Evolutionary conservation across 2,113 vertebrate genomes (phyloP), one percentile per base, ranked within the genome.

Genomic region (Chaetops frenatus): DNA sequence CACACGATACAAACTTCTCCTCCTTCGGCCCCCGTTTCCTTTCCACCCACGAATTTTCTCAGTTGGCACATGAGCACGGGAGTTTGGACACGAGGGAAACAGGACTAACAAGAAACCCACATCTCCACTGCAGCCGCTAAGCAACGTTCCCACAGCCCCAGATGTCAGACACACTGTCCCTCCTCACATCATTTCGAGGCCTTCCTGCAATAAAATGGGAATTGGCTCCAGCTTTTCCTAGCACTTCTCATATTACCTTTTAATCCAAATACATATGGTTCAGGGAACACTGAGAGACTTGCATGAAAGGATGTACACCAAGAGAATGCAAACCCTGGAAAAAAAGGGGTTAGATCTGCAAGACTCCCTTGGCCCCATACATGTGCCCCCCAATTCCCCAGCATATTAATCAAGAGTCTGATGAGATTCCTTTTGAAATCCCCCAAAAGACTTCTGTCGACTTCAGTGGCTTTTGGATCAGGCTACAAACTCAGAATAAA

Each of bases 221-320:
- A 95, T 90, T 94, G 91, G 86, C 94, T 91, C 87, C 74, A 94
- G 93, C 82, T 93, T 95, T 93, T 85, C 78, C 48, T 81, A 91
- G 69, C 2, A 7, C 89, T 92, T 92, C 94, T 97, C 94, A 82
- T 88, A 82, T 97, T 96, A 96, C 95, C 82, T 92, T 92, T 93
- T 81, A 95, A 95, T 92, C 74, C 96, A 89, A 92, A 93, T 95
- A 91, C 81, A 96, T 86, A 92, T 90, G 95, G 93, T 87, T 91
- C 79, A 78, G 48, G 78, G 85, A 90, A 92, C 79, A 85, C 70
- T 35, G 64, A 76, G 71, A 96, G 60, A 64, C 87, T 95, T 72
- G 81, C 81, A 82, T 93, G 82, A 94, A 95, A 95, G 70, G 92
- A 94, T 73, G 88, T 85, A 81, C 57, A 90, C 33, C 51, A 64